Evolutionary conservation across 1,140 invertebrate genomes (phyloP).

Genomic region (Trichoplusia ni): DNA sequence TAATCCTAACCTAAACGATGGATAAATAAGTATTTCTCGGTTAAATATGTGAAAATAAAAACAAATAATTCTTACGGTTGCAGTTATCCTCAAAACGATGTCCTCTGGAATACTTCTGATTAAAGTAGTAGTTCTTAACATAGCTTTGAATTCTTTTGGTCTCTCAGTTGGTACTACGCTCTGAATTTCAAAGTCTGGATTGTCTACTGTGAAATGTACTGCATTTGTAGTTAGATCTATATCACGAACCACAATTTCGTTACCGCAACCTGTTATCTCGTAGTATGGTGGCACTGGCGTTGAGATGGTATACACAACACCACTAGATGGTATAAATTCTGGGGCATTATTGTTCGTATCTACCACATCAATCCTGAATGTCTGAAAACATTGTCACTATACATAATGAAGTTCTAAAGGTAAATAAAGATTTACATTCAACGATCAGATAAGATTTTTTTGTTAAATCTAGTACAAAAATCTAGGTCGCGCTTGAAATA

Average conservation of each 20-base stretch:
- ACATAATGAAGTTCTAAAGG: neutral
- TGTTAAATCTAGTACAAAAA: no score
- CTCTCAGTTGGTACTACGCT: conserved; percentile 35
- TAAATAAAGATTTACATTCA: neutral
- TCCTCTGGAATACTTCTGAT: conserved; percentile 60
- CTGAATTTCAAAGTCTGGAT: conserved; percentile 62
- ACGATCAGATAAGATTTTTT: no score
- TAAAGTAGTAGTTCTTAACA: conserved; percentile 56
- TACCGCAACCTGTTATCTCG: conserved; percentile 54
- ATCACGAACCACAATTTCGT: conserved; percentile 58
- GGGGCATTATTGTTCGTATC: conserved; percentile 72
- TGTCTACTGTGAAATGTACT: conserved; percentile 62
- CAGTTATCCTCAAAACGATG: conserved; percentile 55
- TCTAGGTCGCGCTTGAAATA: no score
- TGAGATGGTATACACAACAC: conserved; percentile 52
- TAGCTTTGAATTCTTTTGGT: conserved; percentile 60
- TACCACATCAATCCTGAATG: conserved; percentile 48
- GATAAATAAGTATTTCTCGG: no score
- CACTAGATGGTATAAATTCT: conserved; percentile 47
- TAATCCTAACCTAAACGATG: no score
- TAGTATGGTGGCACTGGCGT: conserved; percentile 64
- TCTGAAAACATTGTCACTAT: no score
- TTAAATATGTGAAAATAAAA: no score
- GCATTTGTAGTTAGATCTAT: conserved; percentile 67
- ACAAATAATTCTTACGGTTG: conserved; percentile 58